phyloP scores from a whole-genome alignment of 2,797 vertebrate species.

The Peromyscus nudipes region DNA sequence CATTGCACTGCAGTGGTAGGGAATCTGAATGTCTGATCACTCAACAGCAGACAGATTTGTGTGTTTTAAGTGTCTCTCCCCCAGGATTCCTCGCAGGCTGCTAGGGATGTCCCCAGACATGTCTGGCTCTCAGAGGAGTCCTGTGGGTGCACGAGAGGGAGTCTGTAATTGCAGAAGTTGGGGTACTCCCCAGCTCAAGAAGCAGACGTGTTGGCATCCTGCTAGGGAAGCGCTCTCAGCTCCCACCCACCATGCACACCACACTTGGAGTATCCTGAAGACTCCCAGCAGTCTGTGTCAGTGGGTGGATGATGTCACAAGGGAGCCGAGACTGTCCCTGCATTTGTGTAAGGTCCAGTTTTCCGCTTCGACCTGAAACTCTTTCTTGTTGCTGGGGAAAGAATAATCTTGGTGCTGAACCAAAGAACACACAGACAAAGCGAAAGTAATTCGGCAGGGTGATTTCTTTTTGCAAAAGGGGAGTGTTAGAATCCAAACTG shows the following conservation, averaged over 20 bases:
- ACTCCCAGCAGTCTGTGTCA: neutral
- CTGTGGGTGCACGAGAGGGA: neutral
- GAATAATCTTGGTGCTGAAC: neutral
- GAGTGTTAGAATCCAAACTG: neutral
- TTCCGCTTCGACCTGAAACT: neutral
- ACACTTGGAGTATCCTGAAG: neutral
- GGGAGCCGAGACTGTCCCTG: neutral
- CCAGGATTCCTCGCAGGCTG: neutral
- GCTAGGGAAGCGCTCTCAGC: neutral
- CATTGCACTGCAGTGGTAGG: neutral
- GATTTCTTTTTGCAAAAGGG: neutral
- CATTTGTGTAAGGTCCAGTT: neutral
- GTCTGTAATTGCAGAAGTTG: conserved; percentile 30
- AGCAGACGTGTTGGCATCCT: neutral
- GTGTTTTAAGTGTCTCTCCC: conserved; percentile 4
- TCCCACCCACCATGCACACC: neutral
- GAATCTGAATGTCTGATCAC: neutral
- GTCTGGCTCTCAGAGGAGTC: conserved; percentile 40
- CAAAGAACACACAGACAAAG: neutral
- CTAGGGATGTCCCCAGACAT: neutral
- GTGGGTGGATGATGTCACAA: neutral
- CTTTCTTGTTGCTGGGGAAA: neutral
- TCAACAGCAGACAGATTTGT: neutral
- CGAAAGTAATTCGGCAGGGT: too few relatives aligned
- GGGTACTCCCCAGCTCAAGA: neutral